phyloP scores from a whole-genome alignment of 2,888 invertebrate genomes.

The Norana najaformis region DNA sequence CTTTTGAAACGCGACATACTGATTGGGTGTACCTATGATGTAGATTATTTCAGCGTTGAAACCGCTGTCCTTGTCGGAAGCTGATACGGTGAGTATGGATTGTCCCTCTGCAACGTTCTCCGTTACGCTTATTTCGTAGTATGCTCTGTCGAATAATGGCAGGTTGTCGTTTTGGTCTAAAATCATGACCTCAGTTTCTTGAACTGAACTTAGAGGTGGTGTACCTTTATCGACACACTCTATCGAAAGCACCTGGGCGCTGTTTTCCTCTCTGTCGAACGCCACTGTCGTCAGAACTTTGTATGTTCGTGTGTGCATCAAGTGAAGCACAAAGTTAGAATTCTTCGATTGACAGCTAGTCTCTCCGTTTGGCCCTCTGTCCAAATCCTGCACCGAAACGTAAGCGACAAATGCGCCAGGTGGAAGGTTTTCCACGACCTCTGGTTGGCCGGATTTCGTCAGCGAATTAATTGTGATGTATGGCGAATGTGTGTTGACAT shows the following conservation, averaged over 20 bases:
- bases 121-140: background rate
- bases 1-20: background rate
- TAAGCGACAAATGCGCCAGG: constrained; percentile 32
- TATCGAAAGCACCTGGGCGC: background rate
- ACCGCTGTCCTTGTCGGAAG: constrained; percentile 62
- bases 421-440: constrained; percentile 32
- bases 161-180: constrained; percentile 37
- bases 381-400: constrained; percentile 32
- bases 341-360: constrained; percentile 24
- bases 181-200: constrained; percentile 16
- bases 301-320: constrained; percentile 17
- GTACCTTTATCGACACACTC: constrained; percentile 30
- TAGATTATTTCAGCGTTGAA: constrained; percentile 43
- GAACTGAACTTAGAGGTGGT: background rate
- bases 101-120: constrained; percentile 31
- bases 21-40: constrained; percentile 58
- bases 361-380: constrained; percentile 27
- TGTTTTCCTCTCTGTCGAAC: constrained; percentile 33
- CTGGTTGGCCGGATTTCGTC: constrained; percentile 22
- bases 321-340: constrained; percentile 10
- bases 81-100: constrained; percentile 41
- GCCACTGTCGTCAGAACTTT: background rate
- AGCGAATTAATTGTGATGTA: constrained; percentile 33
- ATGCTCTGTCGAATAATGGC: constrained; percentile 29
- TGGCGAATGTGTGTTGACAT: constrained; percentile 36